Percentiles rank a stretch among this genome's conserved stretches.
Evolutionary conservation across 2,888 invertebrate species (phyloP).

Genomic region (Graphium colonna): DNA sequence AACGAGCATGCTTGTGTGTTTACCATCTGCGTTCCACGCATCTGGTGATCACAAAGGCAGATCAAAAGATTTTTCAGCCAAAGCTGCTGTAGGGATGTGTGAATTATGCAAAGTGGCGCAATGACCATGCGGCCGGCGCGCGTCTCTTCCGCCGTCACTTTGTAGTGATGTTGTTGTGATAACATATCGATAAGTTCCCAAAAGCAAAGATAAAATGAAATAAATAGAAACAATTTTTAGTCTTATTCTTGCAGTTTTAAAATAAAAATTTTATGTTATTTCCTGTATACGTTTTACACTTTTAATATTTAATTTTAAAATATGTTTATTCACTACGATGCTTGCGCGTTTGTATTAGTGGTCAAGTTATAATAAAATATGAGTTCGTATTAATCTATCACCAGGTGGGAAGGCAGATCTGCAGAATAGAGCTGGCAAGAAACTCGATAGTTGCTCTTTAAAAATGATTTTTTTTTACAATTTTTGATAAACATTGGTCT

Average conservation of each 20-base stretch:
- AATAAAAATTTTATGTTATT: neutral
- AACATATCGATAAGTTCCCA: no score
- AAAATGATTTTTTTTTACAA: no score
- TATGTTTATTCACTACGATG: no score
- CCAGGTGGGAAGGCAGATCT: no score
- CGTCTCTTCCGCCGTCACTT: slow-evolving; percentile 35
- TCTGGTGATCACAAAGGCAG: slow-evolving; percentile 1
- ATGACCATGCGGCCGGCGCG: slow-evolving; percentile 37
- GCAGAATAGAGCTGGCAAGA: no score
- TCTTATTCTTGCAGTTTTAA: neutral
- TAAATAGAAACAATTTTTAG: neutral
- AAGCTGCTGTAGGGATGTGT: neutral
- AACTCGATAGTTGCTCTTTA: no score
- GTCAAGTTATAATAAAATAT: no score
- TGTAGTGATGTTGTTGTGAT: no score
- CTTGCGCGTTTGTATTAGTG: no score
- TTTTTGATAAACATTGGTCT: no score
- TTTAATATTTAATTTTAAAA: neutral
- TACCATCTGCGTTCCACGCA: slow-evolving; percentile 6
- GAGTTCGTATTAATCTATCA: no score
- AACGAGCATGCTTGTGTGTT: neutral
- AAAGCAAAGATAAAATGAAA: no score
- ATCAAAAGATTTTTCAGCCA: slow-evolving; percentile 16
- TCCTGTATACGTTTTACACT: neutral
- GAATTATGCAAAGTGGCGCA: slow-evolving; percentile 18